Evolutionary conservation across 2,888 invertebrate genomes (phyloP).

Genomic region (Myopa testacea): DNA sequence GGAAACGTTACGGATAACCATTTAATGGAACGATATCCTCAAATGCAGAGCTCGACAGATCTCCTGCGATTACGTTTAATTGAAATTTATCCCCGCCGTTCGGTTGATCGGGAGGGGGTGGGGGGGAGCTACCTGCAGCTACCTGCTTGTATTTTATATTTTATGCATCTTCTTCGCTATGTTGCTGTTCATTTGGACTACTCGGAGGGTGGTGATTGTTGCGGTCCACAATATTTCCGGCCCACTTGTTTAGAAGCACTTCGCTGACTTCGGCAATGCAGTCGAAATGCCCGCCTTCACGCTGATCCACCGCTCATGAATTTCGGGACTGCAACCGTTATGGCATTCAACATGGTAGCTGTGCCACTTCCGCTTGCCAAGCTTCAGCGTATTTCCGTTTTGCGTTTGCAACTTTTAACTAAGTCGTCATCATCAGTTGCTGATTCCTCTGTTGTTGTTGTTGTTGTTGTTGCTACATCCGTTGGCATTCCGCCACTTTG

Average conservation of each 20-base stretch:
- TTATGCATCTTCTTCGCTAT: neutral
- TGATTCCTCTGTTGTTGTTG: slow-evolving; percentile 31
- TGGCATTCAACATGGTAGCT: slow-evolving; percentile 48
- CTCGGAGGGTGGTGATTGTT: neutral
- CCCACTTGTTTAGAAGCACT: slow-evolving; percentile 1
- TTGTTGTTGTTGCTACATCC: slow-evolving; percentile 34
- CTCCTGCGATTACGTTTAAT: slow-evolving; percentile 4
- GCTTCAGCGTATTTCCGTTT: slow-evolving; percentile 64
- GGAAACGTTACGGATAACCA: neutral
- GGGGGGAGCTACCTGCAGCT: neutral
- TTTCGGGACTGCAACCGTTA: neutral
- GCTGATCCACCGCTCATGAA: neutral
- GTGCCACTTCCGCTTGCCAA: slow-evolving; percentile 60
- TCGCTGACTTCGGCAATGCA: too few relatives aligned
- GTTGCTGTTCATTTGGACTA: slow-evolving; percentile 1
- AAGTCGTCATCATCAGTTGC: slow-evolving; percentile 46
- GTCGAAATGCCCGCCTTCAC: neutral
- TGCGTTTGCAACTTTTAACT: slow-evolving; percentile 63
- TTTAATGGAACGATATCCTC: neutral
- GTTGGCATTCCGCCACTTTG: slow-evolving; percentile 26
- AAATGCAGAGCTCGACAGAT: slow-evolving; percentile 4
- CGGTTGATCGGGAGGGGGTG: neutral
- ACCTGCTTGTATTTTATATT: neutral
- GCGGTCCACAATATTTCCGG: slow-evolving; percentile 22
- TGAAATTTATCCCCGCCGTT: neutral